Percentiles rank a stretch among this genome's conserved stretches.
phyloP scores from a whole-genome alignment of 53 echinoderm and acorn worm species.

The Astropecten irregularis region DNA sequence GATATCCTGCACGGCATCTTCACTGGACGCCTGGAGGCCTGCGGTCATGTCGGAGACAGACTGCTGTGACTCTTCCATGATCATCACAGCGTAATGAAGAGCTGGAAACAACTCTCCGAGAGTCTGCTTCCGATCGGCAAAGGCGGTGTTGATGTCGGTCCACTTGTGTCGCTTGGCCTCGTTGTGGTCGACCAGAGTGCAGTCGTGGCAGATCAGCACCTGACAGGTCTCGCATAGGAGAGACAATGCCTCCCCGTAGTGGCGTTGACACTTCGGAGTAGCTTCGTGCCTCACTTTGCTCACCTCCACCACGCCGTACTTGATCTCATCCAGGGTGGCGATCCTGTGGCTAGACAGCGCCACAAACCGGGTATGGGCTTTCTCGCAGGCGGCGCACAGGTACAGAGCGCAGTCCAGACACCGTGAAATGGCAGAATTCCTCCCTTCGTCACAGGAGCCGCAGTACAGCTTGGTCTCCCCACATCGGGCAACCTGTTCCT shows the following conservation, averaged over 20 bases:
- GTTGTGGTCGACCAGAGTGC: constrained; percentile 66
- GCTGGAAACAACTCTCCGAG: constrained; percentile 38
- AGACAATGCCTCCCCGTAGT: constrained; percentile 50
- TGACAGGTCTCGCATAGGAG: constrained; percentile 71
- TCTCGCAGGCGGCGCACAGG: constrained; percentile 36
- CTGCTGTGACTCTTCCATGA: constrained; percentile 27
- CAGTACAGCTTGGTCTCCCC: constrained; percentile 21
- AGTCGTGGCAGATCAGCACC: constrained; percentile 67
- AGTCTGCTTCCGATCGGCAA: constrained; percentile 41
- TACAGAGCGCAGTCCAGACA: constrained; percentile 56
- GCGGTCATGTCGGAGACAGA: constrained; percentile 1
- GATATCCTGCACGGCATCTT: constrained; percentile 1
- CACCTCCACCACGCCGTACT: constrained; percentile 30
- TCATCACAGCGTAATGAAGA: not conserved
- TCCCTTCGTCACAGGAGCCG: constrained; percentile 41
- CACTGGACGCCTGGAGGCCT: not conserved
- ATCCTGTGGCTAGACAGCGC: constrained; percentile 37
- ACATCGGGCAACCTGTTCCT: constrained; percentile 21
- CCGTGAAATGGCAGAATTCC: constrained; percentile 13
- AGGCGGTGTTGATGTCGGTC: constrained; percentile 26
- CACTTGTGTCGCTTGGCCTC: constrained; percentile 21
- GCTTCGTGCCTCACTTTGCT: constrained; percentile 5
- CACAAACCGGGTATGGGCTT: constrained; percentile 29
- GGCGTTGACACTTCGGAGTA: constrained; percentile 53
- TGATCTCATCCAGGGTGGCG: constrained; percentile 45